A percentile compares a stretch with the other conserved stretches of the same genome.
Conservation (phyloP, 2,797 vertebrate species). For the Podarcis siculus region DNA sequence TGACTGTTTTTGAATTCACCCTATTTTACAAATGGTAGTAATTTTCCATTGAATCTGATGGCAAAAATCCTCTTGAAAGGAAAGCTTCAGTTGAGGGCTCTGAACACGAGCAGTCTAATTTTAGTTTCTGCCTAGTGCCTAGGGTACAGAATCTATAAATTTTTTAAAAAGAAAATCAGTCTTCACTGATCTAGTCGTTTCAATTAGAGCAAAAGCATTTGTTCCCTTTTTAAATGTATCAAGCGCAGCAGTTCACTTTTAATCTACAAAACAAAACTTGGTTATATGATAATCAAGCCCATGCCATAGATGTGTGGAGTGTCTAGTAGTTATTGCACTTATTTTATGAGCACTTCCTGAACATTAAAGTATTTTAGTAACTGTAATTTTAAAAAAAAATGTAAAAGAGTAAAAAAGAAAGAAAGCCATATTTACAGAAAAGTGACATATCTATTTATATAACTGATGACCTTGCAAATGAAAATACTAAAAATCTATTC, state of each 20-base stretch:
- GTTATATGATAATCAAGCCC: constrained; percentile 46
- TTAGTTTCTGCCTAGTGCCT: constrained; percentile 37
- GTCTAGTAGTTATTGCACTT: constrained; percentile 64
- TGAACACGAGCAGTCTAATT: constrained; percentile 34
- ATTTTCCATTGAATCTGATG: constrained; percentile 48
- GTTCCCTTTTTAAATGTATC: constrained; percentile 35
- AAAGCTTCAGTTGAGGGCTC: constrained; percentile 54
- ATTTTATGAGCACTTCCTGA: constrained; percentile 70
- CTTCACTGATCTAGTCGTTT: constrained; percentile 1
- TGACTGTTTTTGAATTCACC: not conserved
- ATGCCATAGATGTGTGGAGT: constrained; percentile 37
- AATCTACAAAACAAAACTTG: constrained; percentile 60
- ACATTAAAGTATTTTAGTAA: constrained; percentile 65
- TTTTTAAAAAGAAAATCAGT: not conserved
- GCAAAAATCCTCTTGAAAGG: constrained; percentile 30
- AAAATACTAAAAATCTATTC: constrained; percentile 65
- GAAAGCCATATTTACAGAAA: constrained; percentile 82
- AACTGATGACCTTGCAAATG: constrained; percentile 66
- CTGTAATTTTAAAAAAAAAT: constrained; percentile 67
- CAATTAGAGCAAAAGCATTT: constrained; percentile 17
- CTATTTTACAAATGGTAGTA: constrained; percentile 9
- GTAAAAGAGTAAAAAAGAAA: constrained; percentile 54
- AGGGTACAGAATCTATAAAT: constrained; percentile 44
- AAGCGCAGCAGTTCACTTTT: constrained; percentile 50
- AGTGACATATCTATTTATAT: constrained; percentile 70